Evolutionary conservation across 2,888 invertebrate species (phyloP).

Genomic region (Drosophila paranaensis): DNA sequence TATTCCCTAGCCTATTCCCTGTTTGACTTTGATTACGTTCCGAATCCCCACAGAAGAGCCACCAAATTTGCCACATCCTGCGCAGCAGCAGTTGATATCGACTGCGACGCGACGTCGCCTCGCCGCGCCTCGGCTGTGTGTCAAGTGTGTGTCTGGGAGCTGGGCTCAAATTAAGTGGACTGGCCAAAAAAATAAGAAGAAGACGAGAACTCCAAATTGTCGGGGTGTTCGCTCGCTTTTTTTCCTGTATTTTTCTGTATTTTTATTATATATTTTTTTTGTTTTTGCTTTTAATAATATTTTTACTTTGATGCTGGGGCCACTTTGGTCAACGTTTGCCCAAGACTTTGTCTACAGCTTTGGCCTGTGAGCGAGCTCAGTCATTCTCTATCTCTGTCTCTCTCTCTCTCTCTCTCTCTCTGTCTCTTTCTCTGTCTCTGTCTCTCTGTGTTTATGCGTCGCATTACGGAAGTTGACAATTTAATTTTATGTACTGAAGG

Average conservation of each 20-base stretch:
- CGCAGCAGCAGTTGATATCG: conserved; percentile 57
- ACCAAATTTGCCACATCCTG: conserved; percentile 80
- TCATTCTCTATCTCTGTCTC: too few relatives aligned
- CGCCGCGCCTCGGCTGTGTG: conserved; percentile 43
- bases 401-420: conserved; percentile 10
- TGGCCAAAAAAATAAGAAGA: conserved; percentile 47
- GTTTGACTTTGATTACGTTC: conserved; percentile 49
- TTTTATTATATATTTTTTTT: conserved; percentile 36
- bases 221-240: background rate
- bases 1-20: conserved; percentile 5
- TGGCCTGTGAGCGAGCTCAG: background rate
- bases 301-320: conserved; percentile 75
- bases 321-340: conserved; percentile 61
- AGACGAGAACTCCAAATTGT: conserved; percentile 36
- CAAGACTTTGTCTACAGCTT: background rate
- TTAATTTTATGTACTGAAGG: conserved; percentile 75
- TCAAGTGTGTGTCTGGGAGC: conserved; percentile 72
- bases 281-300: conserved; percentile 77
- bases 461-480: conserved; percentile 78
- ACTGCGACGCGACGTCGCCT: conserved; percentile 54
- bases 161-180: conserved; percentile 72
- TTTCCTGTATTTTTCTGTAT: conserved; percentile 15
- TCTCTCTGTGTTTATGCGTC: conserved; percentile 46
- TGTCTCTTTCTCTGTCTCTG: conserved; percentile 12
- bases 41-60: conserved; percentile 38